Evolutionary conservation across 2,888 invertebrate species (phyloP).

Genomic region (Pedicia rivosa): DNA sequence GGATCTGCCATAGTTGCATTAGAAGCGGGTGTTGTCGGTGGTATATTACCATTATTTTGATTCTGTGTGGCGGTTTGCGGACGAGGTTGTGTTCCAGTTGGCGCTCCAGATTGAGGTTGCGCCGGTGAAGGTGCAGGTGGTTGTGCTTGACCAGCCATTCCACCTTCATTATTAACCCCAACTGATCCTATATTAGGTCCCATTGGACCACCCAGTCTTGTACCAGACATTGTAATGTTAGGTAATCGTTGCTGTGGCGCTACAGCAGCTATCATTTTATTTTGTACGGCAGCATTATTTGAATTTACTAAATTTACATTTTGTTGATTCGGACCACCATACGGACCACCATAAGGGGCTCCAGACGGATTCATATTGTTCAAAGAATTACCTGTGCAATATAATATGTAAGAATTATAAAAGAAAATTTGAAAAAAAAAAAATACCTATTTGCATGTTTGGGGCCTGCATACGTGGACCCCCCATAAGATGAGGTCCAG

Average conservation of each 20-base stretch:
- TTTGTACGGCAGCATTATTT: constrained; percentile 15
- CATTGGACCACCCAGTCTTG: constrained; percentile 16
- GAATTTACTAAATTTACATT: constrained; percentile 19
- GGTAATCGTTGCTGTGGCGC: constrained; percentile 36
- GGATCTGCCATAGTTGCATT: constrained; percentile 56
- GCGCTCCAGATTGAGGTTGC: constrained; percentile 60
- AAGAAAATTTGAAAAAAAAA: not conserved
- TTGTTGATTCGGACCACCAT: constrained; percentile 19
- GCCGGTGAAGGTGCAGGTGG: constrained; percentile 63
- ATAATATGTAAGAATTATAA: not conserved
- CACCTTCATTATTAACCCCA: constrained; percentile 41
- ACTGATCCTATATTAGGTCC: constrained; percentile 36
- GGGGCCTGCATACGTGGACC: constrained; percentile 44
- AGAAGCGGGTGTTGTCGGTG: constrained; percentile 29
- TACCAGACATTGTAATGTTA: constrained; percentile 18
- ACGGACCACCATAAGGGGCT: constrained; percentile 24
- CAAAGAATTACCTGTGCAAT: constrained; percentile 10
- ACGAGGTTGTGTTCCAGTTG: constrained; percentile 41
- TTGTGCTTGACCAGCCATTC: constrained; percentile 55
- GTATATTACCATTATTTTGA: constrained; percentile 17
- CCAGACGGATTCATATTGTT: constrained; percentile 20
- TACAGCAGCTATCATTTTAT: constrained; percentile 30
- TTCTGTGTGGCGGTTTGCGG: constrained; percentile 34
- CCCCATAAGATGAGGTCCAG: constrained; percentile 31
- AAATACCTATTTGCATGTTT: constrained; percentile 21